phyloP scores from a whole-genome alignment of 2,888 invertebrate species.

The Digitonthophagus gazella region DNA sequence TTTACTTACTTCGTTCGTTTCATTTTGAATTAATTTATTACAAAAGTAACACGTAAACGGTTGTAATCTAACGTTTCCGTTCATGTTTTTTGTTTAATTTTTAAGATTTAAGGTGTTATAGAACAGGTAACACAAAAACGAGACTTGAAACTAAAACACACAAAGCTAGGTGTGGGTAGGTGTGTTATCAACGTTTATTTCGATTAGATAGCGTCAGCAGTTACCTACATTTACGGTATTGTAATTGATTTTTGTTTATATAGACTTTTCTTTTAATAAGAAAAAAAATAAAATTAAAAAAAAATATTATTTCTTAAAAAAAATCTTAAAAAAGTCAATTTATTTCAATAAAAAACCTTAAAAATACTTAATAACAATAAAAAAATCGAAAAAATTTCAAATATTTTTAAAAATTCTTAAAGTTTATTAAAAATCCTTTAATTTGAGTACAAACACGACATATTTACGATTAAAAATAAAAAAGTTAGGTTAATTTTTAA shows the following conservation, averaged over 20 bases:
- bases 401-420: too few species aligned
- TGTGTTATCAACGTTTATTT: background rate
- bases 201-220: background rate
- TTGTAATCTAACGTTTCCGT: conserved; percentile 18
- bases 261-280: too few species aligned
- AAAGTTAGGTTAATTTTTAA: too few species aligned
- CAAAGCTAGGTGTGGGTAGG: too few species aligned
- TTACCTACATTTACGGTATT: background rate
- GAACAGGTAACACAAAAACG: background rate
- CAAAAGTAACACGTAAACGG: conserved; percentile 64
- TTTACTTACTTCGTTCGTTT: conserved; percentile 60
- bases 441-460: too few species aligned
- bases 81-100: conserved; percentile 17
- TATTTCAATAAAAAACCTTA: too few species aligned
- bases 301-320: too few species aligned
- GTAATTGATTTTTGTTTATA: background rate
- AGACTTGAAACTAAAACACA: background rate
- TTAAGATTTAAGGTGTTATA: background rate
- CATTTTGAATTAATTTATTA: conserved; percentile 64
- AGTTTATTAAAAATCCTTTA: too few species aligned
- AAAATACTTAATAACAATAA: too few species aligned
- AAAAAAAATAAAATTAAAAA: background rate
- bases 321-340: too few species aligned
- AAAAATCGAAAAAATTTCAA: too few species aligned
- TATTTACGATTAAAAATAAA: too few species aligned